Percentiles rank a stretch among this genome's conserved stretches.
phyloP scores from a whole-genome alignment of 2,888 invertebrate genomes.

The Helobdella robusta region DNA sequence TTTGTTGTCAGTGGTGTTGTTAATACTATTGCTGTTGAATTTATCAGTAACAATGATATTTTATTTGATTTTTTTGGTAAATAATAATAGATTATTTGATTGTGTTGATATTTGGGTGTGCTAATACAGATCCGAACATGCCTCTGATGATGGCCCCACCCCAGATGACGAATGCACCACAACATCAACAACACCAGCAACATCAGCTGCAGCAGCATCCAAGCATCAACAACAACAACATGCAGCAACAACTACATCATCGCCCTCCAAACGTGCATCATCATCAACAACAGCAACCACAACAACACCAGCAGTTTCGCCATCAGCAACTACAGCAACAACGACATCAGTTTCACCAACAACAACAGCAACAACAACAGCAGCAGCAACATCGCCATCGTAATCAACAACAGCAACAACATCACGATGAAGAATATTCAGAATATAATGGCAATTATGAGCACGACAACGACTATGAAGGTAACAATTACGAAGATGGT shows the following conservation, averaged over 20 bases:
- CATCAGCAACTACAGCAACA: neutral
- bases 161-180: no score
- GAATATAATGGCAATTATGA: neutral
- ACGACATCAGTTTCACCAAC: neutral
- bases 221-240: no score
- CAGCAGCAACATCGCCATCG: slow-evolving; percentile 5
- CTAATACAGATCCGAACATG: no score
- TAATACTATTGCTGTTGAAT: no score
- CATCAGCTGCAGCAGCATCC: no score
- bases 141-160: no score
- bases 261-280: neutral
- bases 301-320: neutral
- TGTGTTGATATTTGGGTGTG: no score
- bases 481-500: neutral
- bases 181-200: no score
- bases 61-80: no score
- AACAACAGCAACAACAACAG: neutral
- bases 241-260: neutral
- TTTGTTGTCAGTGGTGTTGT: no score
- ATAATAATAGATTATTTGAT: no score
- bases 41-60: no score
- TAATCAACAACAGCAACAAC: neutral
- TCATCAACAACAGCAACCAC: neutral
- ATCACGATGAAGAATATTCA: neutral
- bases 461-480: neutral